A percentile compares a stretch with the other conserved stretches of the same genome.
phyloP scores from a whole-genome alignment of 2,888 invertebrate species.

The Pristionchus fissidentatus region DNA sequence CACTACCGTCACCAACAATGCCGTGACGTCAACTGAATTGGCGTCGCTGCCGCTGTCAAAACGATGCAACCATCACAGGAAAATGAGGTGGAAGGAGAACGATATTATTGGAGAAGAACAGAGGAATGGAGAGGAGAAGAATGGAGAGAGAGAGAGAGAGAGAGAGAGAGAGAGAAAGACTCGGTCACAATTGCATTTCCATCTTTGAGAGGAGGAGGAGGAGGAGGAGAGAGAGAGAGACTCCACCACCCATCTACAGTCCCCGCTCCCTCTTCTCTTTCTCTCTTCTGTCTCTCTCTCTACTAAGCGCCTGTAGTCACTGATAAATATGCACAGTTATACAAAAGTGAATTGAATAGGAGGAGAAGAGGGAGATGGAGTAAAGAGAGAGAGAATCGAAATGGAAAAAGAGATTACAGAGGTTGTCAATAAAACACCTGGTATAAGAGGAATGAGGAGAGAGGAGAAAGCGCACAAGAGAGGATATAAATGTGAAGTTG shows the following conservation, averaged over 20 bases:
- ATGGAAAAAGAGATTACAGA: slow-evolving; percentile 18
- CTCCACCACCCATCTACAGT: background rate
- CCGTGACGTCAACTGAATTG: too few species aligned
- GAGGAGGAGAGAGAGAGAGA: slow-evolving; percentile 30
- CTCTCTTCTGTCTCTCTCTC: background rate
- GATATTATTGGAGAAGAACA: background rate
- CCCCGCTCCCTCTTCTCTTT: background rate
- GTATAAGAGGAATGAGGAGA: too few species aligned
- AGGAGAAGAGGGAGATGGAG: slow-evolving; percentile 25
- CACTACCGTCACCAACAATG: too few species aligned
- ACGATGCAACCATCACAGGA: too few species aligned
- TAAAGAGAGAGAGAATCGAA: background rate
- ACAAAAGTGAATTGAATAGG: slow-evolving; percentile 20
- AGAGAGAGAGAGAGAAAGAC: background rate
- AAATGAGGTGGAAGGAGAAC: too few species aligned
- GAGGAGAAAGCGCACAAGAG: too few species aligned
- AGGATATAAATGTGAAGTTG: too few species aligned
- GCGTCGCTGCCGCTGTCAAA: too few species aligned
- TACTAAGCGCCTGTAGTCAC: background rate
- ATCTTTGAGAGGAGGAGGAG: background rate
- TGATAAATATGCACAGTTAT: slow-evolving; percentile 25
- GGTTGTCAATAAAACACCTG: slow-evolving; percentile 18
- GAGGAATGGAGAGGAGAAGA: background rate
- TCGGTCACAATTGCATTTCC: background rate
- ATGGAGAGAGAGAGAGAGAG: background rate